These are phyloP conservation scores for Struthidea cinerea DNA, from an alignment of 2,113 vertebrate genomes.

Conservation along the genomic window DNA sequence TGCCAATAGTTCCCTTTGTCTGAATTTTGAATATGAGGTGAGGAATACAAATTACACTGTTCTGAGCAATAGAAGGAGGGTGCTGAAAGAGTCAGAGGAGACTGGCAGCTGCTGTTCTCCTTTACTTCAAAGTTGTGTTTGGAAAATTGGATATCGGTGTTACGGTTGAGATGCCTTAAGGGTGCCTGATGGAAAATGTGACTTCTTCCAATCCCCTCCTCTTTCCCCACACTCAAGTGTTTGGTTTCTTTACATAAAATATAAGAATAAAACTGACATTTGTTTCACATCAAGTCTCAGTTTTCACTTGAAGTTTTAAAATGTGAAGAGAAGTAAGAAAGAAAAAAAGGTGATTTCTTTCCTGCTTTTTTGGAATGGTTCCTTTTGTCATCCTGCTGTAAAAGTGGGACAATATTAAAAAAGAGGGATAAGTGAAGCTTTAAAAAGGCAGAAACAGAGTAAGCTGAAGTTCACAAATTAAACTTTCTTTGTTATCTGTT, in stretches of 20 bases:
- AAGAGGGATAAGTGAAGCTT: background rate
- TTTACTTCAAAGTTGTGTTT: background rate
- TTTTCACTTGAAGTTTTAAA: background rate
- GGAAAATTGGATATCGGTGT: background rate
- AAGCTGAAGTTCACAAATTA: background rate
- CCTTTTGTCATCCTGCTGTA: background rate
- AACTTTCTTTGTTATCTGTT: background rate
- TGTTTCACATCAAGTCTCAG: background rate
- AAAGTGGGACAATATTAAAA: background rate
- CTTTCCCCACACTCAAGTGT: background rate
- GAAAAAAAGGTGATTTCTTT: background rate
- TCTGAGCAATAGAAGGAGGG: background rate
- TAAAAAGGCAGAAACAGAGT: background rate
- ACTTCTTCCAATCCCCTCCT: background rate
- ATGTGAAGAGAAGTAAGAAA: background rate
- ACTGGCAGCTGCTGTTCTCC: background rate
- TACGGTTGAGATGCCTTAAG: background rate
- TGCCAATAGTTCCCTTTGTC: background rate
- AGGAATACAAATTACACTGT: background rate
- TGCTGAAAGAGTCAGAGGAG: background rate
- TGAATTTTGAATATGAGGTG: background rate
- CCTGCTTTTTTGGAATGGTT: background rate
- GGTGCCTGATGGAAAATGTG: slow-evolving; percentile 6
- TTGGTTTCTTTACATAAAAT: slow-evolving; percentile 17
- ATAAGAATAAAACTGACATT: background rate